phyloP scores from a whole-genome alignment of 1,140 invertebrate species.

The Contarinia nasturtii region DNA sequence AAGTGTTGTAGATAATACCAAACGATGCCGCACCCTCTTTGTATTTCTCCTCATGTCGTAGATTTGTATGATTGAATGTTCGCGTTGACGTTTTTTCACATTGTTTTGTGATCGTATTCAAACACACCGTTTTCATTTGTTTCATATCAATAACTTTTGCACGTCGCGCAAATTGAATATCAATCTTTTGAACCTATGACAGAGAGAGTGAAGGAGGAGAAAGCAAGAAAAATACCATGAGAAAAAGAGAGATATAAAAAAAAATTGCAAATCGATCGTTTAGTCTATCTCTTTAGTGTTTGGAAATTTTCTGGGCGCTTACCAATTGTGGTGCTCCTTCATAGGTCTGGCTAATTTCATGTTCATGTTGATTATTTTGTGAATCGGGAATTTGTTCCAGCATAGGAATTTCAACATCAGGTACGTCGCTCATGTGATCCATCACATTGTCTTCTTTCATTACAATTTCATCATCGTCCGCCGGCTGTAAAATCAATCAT shows the following conservation, averaged over 20 bases:
- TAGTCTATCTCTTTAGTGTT: too few relatives aligned
- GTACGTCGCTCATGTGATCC: neutral
- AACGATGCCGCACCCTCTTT: slow-evolving; percentile 16
- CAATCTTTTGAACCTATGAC: slow-evolving; percentile 32
- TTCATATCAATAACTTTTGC: slow-evolving; percentile 61
- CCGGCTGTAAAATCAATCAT: too few relatives aligned
- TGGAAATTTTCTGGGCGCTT: too few relatives aligned
- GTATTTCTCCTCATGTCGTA: slow-evolving; percentile 10
- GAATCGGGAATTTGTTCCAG: neutral
- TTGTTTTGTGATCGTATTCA: slow-evolving; percentile 26
- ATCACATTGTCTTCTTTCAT: neutral
- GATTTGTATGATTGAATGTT: neutral
- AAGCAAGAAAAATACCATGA: too few relatives aligned
- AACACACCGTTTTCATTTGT: slow-evolving; percentile 40
- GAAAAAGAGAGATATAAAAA: too few relatives aligned
- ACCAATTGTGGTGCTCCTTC: slow-evolving; percentile 19
- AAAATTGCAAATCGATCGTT: too few relatives aligned
- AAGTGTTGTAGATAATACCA: slow-evolving; percentile 29
- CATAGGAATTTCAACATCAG: neutral
- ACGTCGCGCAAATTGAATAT: slow-evolving; percentile 43
- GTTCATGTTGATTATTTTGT: neutral
- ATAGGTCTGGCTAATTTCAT: slow-evolving; percentile 18
- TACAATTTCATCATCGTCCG: too few relatives aligned
- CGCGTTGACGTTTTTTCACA: slow-evolving; percentile 4
- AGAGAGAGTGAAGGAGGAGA: too few relatives aligned